These are phyloP conservation scores for Mola mola DNA, from an alignment of 2,113 vertebrate species.

Conservation along the genomic window DNA sequence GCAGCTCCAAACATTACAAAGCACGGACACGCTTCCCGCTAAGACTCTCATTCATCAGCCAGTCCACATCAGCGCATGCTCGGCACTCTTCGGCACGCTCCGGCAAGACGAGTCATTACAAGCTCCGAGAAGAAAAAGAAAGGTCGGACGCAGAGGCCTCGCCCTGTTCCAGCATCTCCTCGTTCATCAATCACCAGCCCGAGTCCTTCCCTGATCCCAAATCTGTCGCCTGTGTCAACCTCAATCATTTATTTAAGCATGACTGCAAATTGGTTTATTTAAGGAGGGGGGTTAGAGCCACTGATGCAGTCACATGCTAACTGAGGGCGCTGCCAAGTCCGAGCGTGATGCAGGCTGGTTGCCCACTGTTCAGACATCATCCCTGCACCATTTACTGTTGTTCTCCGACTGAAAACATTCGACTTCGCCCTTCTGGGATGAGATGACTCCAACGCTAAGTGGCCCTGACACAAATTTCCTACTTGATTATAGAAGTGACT, in stretches of 20 bases:
- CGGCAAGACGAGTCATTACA: conserved; percentile 38
- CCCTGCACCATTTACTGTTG: no score
- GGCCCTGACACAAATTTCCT: no score
- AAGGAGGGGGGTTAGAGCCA: conserved; percentile 19
- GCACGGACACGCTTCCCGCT: conserved; percentile 5
- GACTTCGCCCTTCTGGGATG: no score
- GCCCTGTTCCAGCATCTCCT: conserved; percentile 23
- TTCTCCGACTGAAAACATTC: no score
- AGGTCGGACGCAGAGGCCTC: conserved; percentile 43
- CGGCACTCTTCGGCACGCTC: conserved; percentile 36
- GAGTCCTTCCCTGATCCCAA: conserved; percentile 34
- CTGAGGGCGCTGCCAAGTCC: conserved; percentile 5
- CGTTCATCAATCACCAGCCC: conserved; percentile 50
- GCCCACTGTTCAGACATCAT: conserved; percentile 37
- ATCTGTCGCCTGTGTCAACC: conserved; percentile 32
- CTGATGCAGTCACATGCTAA: conserved; percentile 34
- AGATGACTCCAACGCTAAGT: no score
- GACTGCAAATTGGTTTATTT: conserved; percentile 48
- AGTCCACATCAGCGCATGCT: conserved; percentile 22
- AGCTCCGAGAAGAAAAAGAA: conserved; percentile 25
- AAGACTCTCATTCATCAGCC: conserved; percentile 42
- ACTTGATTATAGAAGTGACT: no score
- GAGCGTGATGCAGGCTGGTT: not conserved
- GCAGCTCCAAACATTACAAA: conserved; percentile 3
- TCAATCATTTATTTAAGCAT: conserved; percentile 28